A percentile compares a stretch with the other conserved stretches of the same genome.
Conservation (phyloP, 2,113 vertebrate genomes). For the Oreamnos americanus region DNA sequence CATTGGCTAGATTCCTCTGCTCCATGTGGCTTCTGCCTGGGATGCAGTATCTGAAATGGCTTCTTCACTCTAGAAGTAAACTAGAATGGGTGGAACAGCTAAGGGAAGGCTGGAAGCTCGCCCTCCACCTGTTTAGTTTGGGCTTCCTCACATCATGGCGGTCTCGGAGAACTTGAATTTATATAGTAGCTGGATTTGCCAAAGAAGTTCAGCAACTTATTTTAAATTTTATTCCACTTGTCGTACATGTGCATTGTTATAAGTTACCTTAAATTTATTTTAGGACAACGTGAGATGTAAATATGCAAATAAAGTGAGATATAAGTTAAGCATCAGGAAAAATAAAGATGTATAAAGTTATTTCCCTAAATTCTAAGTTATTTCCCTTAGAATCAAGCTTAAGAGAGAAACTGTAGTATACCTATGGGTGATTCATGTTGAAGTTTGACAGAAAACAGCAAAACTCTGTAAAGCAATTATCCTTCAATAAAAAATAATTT, state of each 20-base stretch:
- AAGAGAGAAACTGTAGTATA: background rate
- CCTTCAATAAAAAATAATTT: background rate
- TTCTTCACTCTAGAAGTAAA: background rate
- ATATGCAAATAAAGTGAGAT: conserved; percentile 34
- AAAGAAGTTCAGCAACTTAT: background rate
- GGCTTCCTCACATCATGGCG: background rate
- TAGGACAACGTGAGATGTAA: background rate
- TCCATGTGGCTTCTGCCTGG: background rate
- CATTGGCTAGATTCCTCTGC: background rate
- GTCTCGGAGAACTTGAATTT: background rate
- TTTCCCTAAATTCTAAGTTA: background rate
- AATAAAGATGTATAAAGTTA: background rate
- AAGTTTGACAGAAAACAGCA: background rate
- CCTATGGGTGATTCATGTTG: background rate
- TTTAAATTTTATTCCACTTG: background rate
- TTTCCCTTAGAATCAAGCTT: background rate
- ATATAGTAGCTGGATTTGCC: background rate
- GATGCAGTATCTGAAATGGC: background rate
- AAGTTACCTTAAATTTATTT: conserved; percentile 7
- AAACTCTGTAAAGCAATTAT: background rate
- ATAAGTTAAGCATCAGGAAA: conserved; percentile 10
- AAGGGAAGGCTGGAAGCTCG: background rate
- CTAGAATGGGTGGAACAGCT: background rate
- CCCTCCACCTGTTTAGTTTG: background rate
- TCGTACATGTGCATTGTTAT: background rate